Percentiles rank a stretch among this genome's conserved stretches.
phyloP scores from a whole-genome alignment of 2,888 invertebrate genomes.

The Idaea straminata region DNA sequence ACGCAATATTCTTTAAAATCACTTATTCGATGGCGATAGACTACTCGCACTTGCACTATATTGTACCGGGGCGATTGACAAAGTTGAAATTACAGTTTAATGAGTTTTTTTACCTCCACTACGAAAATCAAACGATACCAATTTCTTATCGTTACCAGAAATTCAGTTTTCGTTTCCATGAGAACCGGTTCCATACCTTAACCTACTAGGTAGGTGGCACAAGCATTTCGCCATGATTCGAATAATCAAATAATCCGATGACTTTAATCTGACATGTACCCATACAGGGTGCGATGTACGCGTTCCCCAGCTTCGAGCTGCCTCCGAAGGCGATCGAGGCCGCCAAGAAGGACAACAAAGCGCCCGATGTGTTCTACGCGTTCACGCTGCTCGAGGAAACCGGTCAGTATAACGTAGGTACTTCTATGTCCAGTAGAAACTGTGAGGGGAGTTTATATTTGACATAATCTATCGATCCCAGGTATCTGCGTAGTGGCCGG shows the following conservation, averaged over 20 bases:
- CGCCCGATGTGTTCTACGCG: conserved; percentile 95
- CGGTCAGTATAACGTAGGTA: conserved; percentile 54
- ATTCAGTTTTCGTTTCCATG: too few species aligned
- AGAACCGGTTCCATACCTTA: too few species aligned
- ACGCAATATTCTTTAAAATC: background rate
- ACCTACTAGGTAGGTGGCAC: too few species aligned
- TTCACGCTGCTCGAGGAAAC: conserved; percentile 93
- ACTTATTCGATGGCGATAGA: background rate
- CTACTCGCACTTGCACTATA: too few species aligned
- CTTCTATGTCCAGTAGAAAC: background rate
- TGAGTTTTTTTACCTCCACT: too few species aligned
- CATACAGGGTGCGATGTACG: conserved; percentile 96
- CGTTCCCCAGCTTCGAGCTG: conserved; percentile 92
- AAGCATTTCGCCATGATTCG: too few species aligned
- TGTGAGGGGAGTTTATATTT: too few species aligned
- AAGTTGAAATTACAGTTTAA: background rate
- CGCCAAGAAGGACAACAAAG: conserved; percentile 86
- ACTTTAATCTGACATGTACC: too few species aligned
- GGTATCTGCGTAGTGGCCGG: conserved; percentile 97
- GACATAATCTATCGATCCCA: conserved; percentile 29
- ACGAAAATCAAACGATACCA: too few species aligned
- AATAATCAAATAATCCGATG: too few species aligned
- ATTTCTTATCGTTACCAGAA: too few species aligned
- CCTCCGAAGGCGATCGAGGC: conserved; percentile 91
- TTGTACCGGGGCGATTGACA: background rate